phyloP scores from a whole-genome alignment of 1,140 invertebrate species.

The Gonatopus flavifemur region DNA sequence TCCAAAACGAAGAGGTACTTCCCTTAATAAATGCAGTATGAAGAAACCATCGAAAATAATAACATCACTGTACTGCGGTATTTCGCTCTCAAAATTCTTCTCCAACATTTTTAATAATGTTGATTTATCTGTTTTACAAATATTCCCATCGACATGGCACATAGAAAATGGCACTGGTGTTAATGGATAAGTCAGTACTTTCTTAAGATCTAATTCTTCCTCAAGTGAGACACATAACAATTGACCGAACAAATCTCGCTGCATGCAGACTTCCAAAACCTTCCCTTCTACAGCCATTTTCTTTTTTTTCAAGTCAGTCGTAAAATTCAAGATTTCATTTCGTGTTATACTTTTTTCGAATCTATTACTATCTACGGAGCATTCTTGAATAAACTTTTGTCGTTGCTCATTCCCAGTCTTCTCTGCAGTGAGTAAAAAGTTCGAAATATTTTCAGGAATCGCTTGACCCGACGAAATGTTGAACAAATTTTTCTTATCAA shows the following conservation, averaged over 20 bases:
- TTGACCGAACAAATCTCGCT: conserved; percentile 27
- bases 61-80: conserved; percentile 4
- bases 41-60: conserved; percentile 22
- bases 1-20: conserved; percentile 1
- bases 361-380: conserved; percentile 20
- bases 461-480: conserved; percentile 27
- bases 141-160: conserved; percentile 22
- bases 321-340: conserved; percentile 30
- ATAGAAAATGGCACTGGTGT: conserved; percentile 21
- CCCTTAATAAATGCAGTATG: conserved; percentile 16
- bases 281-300: conserved; percentile 17
- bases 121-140: conserved; percentile 24
- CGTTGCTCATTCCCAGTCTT: conserved; percentile 16
- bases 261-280: conserved; percentile 25
- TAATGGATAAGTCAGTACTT: conserved; percentile 18
- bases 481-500: conserved; percentile 18
- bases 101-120: neutral
- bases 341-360: conserved; percentile 28
- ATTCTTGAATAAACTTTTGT: conserved; percentile 27
- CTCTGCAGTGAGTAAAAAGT: conserved; percentile 22
- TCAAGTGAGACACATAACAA: conserved; percentile 21
- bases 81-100: conserved; percentile 1
- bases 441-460: conserved; percentile 11
- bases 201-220: conserved; percentile 22
- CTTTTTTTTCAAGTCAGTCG: conserved; percentile 15